A percentile compares a stretch with the other conserved stretches of the same genome.
Evolutionary conservation across 2,888 invertebrate species (phyloP).

Genomic region (Pyrrhosoma nymphula): DNA sequence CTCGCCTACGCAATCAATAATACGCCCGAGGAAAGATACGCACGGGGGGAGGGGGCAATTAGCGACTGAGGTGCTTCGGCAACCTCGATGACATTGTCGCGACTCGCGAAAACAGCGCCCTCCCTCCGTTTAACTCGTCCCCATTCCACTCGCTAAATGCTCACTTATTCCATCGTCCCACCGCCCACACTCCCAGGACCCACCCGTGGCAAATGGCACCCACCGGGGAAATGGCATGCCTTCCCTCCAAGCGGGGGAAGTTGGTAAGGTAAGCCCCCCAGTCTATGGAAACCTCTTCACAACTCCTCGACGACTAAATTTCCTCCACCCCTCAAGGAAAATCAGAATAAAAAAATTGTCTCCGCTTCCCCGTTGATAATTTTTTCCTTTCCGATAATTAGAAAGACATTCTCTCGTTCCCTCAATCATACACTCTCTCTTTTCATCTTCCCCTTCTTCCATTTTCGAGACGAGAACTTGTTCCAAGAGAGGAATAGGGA

Average conservation of each 20-base stretch:
- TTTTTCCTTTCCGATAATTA: background rate
- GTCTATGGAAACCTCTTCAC: too few relatives aligned
- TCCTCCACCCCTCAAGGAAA: background rate
- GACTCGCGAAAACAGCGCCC: constrained; percentile 19
- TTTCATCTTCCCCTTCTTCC: background rate
- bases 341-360: background rate
- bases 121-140: constrained; percentile 11
- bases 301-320: background rate
- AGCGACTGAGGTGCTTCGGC: background rate
- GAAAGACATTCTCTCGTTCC: background rate
- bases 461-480: background rate
- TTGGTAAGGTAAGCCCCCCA: too few relatives aligned
- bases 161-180: background rate
- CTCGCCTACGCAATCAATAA: background rate
- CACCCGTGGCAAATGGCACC: too few relatives aligned
- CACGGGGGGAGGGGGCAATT: background rate
- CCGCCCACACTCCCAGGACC: background rate
- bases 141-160: background rate
- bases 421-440: background rate
- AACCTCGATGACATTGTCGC: background rate
- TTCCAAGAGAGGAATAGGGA: background rate
- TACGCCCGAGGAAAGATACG: background rate
- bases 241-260: too few relatives aligned
- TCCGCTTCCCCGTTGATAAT: background rate
- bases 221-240: too few relatives aligned